Conservation (phyloP, 2,113 vertebrate species). For the Prunella himalayana region DNA sequence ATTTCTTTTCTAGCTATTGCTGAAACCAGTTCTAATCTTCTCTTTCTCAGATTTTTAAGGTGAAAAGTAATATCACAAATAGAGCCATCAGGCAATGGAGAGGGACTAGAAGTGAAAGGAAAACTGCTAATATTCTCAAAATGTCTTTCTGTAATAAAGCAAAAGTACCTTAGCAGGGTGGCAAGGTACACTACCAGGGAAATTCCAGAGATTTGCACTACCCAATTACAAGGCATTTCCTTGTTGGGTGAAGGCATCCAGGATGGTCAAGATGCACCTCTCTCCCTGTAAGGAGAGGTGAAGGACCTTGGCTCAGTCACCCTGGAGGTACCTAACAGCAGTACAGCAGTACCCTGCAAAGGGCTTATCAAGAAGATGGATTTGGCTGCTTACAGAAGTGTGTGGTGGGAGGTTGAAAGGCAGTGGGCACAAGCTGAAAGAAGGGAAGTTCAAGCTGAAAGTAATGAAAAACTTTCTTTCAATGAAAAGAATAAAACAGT, state of each 20-base stretch:
- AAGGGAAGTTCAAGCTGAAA: neutral
- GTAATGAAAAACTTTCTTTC: neutral
- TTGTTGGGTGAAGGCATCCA: neutral
- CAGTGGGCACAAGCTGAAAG: neutral
- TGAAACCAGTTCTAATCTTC: neutral
- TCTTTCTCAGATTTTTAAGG: neutral
- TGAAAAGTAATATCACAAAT: neutral
- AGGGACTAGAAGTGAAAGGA: neutral
- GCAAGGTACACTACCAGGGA: no score
- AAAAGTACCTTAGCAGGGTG: neutral
- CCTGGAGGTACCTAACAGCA: neutral
- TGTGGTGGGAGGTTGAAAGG: neutral
- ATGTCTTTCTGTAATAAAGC: neutral
- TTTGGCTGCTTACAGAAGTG: neutral
- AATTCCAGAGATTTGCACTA: neutral
- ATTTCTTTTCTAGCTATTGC: neutral
- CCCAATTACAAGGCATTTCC: neutral
- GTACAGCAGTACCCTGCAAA: neutral
- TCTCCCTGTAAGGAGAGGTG: neutral
- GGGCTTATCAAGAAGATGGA: neutral
- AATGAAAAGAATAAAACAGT: neutral
- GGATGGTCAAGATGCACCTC: neutral
- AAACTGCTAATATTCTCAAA: neutral
- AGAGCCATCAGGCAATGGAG: neutral
- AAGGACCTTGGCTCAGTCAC: neutral